phyloP scores from a whole-genome alignment of 2,888 invertebrate species.

The Scotopteryx bipunctaria region DNA sequence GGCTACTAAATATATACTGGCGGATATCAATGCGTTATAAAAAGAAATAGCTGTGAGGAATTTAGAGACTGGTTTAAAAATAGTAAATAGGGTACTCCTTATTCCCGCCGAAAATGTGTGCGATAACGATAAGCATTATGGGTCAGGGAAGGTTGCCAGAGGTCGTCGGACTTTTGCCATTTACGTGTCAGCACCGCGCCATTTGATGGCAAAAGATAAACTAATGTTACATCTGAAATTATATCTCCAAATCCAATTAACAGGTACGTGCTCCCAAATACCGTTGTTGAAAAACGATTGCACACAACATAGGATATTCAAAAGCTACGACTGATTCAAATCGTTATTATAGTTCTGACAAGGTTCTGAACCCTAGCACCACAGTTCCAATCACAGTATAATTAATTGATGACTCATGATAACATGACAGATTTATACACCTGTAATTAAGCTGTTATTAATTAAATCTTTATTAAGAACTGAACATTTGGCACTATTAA shows the following conservation, averaged over 20 bases:
- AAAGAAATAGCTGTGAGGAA: no score
- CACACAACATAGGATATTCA: constrained; percentile 6
- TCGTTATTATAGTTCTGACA: no score
- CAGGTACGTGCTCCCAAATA: constrained; percentile 12
- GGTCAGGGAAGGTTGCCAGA: constrained; percentile 20
- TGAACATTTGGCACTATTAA: no score
- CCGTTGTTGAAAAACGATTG: constrained; percentile 3
- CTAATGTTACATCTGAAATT: constrained; percentile 17
- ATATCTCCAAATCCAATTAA: constrained; percentile 16
- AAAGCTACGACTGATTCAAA: background rate
- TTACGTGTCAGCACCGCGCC: constrained; percentile 14
- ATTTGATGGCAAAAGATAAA: constrained; percentile 18
- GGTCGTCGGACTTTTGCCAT: constrained; percentile 24
- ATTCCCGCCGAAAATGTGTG: constrained; percentile 19
- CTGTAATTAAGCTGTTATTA: no score
- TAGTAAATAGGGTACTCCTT: constrained; percentile 18
- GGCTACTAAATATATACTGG: no score
- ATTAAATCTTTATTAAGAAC: no score
- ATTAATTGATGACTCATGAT: no score
- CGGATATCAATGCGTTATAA: no score
- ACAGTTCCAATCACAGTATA: no score
- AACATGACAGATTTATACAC: no score
- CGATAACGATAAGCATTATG: constrained; percentile 28
- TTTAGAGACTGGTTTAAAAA: constrained; percentile 19
- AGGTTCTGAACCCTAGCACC: no score